Evolutionary conservation across 2,113 vertebrate species (phyloP).

Genomic region (Baryphthengus martii): DNA sequence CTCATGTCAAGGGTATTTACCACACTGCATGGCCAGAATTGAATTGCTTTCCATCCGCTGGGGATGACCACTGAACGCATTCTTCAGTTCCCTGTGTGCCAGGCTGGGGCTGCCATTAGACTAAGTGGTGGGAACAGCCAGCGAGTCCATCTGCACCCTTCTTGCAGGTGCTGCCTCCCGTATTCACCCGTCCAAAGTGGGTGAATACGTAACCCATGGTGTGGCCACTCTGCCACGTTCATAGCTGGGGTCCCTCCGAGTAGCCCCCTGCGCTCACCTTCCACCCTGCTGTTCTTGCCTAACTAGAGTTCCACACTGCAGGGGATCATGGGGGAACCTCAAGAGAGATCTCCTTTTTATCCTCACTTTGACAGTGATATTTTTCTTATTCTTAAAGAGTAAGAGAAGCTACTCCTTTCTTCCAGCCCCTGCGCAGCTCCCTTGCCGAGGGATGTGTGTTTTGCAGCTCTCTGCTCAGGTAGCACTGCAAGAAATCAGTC

Average conservation of each 20-base stretch:
- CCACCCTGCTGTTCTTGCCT: neutral
- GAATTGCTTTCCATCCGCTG: neutral
- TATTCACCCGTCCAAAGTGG: neutral
- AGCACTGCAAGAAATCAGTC: neutral
- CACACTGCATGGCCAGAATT: neutral
- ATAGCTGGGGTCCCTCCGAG: fast-evolving
- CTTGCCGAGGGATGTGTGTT: neutral
- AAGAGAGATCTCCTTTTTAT: neutral
- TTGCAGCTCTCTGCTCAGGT: neutral
- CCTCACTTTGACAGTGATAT: neutral
- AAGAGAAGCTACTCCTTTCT: neutral
- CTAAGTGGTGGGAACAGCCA: neutral
- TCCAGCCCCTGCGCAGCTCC: neutral
- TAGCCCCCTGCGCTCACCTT: neutral
- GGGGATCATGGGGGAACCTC: neutral
- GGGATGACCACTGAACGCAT: fast-evolving
- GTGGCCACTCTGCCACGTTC: fast-evolving
- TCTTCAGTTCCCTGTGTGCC: neutral
- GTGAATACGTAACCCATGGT: fast-evolving
- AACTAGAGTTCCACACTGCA: fast-evolving
- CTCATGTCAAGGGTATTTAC: neutral
- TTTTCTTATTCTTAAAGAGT: neutral
- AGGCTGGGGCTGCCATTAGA: neutral
- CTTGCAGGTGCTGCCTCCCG: neutral
- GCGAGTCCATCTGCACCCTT: neutral